phyloP scores from a whole-genome alignment of 2,888 invertebrate genomes.

The Amphipyra tragopoginis region DNA sequence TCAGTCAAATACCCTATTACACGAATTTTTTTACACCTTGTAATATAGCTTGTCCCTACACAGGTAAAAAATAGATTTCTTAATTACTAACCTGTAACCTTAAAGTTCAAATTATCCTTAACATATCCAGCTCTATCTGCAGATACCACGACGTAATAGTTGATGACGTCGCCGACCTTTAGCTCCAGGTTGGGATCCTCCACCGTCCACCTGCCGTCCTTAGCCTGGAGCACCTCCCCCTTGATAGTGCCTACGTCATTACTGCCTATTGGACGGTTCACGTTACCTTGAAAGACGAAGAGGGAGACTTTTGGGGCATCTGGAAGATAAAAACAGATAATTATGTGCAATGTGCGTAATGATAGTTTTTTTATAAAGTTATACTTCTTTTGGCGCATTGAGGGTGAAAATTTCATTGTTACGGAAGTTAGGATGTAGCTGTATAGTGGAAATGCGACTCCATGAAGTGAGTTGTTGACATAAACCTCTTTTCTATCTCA shows the following conservation, averaged over 20 bases:
- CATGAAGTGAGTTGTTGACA: no score
- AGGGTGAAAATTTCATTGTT: no score
- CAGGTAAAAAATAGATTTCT: no score
- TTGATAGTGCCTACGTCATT: conserved; percentile 87
- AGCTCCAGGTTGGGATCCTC: conserved; percentile 82
- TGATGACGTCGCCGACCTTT: conserved; percentile 88
- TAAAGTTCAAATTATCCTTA: conserved; percentile 78
- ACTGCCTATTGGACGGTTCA: conserved; percentile 87
- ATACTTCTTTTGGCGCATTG: no score
- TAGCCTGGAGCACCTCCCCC: conserved; percentile 81
- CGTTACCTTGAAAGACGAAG: conserved; percentile 92
- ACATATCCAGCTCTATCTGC: conserved; percentile 83
- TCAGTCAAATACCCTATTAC: no score
- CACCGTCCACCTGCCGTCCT: conserved; percentile 86
- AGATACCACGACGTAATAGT: conserved; percentile 91
- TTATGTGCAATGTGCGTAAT: no score
- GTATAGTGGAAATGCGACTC: no score
- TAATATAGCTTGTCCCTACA: no score
- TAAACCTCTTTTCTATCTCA: no score
- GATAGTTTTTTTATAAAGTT: no score
- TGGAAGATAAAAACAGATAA: conserved; percentile 48
- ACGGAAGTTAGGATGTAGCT: no score
- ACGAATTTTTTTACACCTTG: no score
- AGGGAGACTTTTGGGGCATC: conserved; percentile 87
- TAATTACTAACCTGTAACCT: conserved; percentile 75